Percentiles rank a stretch among this genome's conserved stretches.
Evolutionary conservation across 2,888 invertebrate species (phyloP).

Genomic region (Dascillus cervinus): DNA sequence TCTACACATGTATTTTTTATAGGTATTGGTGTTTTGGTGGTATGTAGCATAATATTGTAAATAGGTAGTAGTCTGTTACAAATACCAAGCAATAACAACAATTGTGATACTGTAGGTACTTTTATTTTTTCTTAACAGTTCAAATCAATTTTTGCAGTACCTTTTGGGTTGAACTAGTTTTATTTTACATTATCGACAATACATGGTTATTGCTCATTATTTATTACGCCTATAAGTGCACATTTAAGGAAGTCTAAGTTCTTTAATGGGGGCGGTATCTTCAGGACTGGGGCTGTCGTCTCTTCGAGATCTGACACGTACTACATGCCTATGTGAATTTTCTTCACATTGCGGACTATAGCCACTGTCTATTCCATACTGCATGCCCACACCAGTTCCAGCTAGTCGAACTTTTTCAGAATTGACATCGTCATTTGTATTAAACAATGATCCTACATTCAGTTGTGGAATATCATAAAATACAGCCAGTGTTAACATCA

Average conservation of each 20-base stretch:
- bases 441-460: slow-evolving; percentile 70
- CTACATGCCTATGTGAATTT: slow-evolving; percentile 52
- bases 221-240: slow-evolving; percentile 6
- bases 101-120: no score
- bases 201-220: no score
- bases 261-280: slow-evolving; percentile 49
- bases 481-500: slow-evolving; percentile 77
- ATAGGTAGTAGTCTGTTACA: no score
- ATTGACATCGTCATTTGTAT: slow-evolving; percentile 40
- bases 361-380: slow-evolving; percentile 39
- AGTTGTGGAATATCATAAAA: slow-evolving; percentile 87
- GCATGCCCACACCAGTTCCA: slow-evolving; percentile 44
- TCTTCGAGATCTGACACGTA: slow-evolving; percentile 53
- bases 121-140: no score
- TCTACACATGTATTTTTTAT: no score
- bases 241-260: slow-evolving; percentile 16
- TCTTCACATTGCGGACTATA: slow-evolving; percentile 43
- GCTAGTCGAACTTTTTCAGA: slow-evolving; percentile 63
- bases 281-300: slow-evolving; percentile 66
- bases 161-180: no score
- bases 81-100: no score
- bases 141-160: no score
- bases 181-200: no score
- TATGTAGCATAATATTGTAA: no score
- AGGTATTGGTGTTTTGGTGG: no score